phyloP scores from a whole-genome alignment of 2,888 invertebrate species.

The Hyposoter didymator region DNA sequence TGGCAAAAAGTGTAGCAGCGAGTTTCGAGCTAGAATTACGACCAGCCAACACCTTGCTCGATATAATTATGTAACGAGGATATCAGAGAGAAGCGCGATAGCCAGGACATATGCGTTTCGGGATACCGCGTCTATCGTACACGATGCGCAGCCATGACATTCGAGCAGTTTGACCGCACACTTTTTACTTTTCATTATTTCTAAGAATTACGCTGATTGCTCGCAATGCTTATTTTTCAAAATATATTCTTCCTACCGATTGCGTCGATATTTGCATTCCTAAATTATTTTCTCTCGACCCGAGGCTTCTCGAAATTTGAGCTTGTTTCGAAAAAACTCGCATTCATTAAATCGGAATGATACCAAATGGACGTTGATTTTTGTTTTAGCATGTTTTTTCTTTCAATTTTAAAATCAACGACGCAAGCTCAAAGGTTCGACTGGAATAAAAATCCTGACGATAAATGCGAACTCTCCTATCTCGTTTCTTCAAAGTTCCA shows the following conservation, averaged over 20 bases:
- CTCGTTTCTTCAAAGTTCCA: background rate
- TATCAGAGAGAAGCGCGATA: constrained; percentile 45
- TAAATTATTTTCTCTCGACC: background rate
- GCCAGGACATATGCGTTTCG: constrained; percentile 15
- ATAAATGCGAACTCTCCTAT: background rate
- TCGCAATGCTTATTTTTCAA: background rate
- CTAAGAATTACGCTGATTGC: background rate
- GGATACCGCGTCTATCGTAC: constrained; percentile 9
- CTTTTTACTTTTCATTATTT: constrained; percentile 21
- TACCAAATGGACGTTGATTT: background rate
- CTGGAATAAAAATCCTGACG: background rate
- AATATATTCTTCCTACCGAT: background rate
- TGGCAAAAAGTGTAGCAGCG: constrained; percentile 43
- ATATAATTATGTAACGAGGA: constrained; percentile 60
- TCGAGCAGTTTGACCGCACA: constrained; percentile 29
- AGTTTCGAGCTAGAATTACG: constrained; percentile 58
- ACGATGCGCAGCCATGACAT: constrained; percentile 44
- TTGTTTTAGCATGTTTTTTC: background rate
- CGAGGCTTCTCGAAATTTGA: background rate
- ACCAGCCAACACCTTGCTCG: constrained; percentile 43
- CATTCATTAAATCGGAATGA: background rate
- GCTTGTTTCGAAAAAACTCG: background rate
- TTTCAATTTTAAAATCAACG: background rate
- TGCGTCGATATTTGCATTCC: background rate
- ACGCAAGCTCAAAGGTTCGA: background rate